Evolutionary conservation across 2,113 vertebrate species (phyloP).

Genomic region (Gasterosteus nipponicus): DNA sequence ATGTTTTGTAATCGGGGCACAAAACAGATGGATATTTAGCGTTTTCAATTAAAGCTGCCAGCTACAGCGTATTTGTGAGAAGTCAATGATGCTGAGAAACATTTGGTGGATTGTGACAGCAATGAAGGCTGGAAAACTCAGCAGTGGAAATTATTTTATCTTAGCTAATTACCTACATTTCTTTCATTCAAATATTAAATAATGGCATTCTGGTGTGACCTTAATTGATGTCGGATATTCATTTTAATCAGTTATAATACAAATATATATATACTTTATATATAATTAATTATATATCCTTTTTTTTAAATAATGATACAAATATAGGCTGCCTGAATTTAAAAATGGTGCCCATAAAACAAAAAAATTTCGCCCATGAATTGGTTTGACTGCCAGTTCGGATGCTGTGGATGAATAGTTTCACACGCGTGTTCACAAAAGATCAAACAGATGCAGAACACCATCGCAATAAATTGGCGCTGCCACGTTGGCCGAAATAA

Average conservation of each 20-base stretch:
- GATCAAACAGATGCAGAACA: slow-evolving; percentile 2
- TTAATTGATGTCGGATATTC: neutral
- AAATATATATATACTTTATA: no score
- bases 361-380: no score
- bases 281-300: no score
- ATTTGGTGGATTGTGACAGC: slow-evolving; percentile 7
- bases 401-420: neutral
- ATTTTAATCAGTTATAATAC: neutral
- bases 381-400: neutral
- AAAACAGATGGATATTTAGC: neutral
- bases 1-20: neutral
- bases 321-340: neutral
- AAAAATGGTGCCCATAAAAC: neutral
- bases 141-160: neutral
- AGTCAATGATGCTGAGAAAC: neutral
- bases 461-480: slow-evolving; percentile 32
- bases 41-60: neutral
- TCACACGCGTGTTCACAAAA: neutral
- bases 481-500: slow-evolving; percentile 4
- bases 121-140: neutral
- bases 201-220: neutral
- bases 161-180: neutral
- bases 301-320: neutral
- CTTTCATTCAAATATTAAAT: neutral
- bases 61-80: neutral